Evolutionary conservation across 2,797 vertebrate species (phyloP).

Genomic region (Psittacula echo): DNA sequence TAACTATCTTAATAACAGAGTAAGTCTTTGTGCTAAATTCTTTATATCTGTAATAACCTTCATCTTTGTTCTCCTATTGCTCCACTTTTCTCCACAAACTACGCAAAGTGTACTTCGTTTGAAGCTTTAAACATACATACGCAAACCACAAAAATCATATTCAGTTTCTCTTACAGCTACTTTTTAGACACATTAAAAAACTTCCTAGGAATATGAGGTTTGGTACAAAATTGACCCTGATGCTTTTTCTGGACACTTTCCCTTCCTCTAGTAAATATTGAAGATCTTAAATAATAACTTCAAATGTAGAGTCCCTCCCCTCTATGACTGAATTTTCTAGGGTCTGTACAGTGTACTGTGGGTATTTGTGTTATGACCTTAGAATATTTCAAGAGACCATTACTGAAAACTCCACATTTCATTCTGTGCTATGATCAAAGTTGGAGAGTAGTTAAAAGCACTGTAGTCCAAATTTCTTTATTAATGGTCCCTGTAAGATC

Average conservation of each 20-base stretch:
- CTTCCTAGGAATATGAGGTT: background rate
- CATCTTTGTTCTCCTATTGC: background rate
- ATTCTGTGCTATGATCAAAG: background rate
- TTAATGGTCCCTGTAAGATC: background rate
- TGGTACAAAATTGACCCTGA: background rate
- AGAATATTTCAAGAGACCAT: background rate
- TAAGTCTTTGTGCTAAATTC: background rate
- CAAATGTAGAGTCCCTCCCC: background rate
- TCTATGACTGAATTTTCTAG: background rate
- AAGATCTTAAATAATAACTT: background rate
- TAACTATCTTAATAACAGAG: background rate
- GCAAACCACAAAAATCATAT: background rate
- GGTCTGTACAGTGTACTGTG: background rate
- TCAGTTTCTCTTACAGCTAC: background rate
- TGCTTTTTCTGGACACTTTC: background rate
- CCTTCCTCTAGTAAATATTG: background rate
- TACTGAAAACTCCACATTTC: background rate
- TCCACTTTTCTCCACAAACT: background rate
- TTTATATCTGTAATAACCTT: background rate
- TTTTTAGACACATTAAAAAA: background rate
- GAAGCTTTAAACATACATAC: background rate
- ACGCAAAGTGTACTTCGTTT: accelerated
- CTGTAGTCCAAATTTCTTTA: background rate
- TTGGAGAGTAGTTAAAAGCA: background rate
- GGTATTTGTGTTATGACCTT: background rate